These are phyloP conservation scores for Rhabdomys dilectus DNA, from an alignment of 2,113 vertebrate genomes.

Conservation along the genomic window DNA sequence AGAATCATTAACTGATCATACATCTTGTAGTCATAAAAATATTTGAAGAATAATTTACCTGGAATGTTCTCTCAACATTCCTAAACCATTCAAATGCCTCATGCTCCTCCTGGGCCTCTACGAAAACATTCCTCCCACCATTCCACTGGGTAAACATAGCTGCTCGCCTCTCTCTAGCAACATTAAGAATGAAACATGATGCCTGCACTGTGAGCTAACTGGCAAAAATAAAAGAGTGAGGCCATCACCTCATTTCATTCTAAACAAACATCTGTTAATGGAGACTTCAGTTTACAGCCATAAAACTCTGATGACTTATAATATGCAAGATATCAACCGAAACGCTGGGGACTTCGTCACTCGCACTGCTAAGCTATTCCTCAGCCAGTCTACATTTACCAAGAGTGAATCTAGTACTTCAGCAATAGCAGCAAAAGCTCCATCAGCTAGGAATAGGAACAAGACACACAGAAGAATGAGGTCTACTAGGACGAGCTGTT, in stretches of 20 bases:
- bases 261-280: neutral
- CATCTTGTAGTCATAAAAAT: conserved; percentile 40
- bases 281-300: conserved; percentile 17
- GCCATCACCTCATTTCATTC: conserved; percentile 20
- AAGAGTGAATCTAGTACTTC: conserved; percentile 2
- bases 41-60: neutral
- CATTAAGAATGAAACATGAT: conserved; percentile 1
- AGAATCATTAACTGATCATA: conserved; percentile 2
- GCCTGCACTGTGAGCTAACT: neutral
- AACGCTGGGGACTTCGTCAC: neutral
- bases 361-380: neutral
- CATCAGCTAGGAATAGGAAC: neutral
- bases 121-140: neutral
- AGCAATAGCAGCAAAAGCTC: neutral
- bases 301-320: conserved; percentile 32
- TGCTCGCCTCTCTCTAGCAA: neutral
- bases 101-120: neutral
- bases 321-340: neutral
- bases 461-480: neutral
- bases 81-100: neutral
- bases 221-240: neutral
- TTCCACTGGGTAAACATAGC: no score
- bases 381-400: conserved; percentile 6
- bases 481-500: neutral
- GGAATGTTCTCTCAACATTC: neutral